Evolutionary conservation across 1,140 invertebrate genomes (phyloP).

Genomic region (Callitettix versicolor): DNA sequence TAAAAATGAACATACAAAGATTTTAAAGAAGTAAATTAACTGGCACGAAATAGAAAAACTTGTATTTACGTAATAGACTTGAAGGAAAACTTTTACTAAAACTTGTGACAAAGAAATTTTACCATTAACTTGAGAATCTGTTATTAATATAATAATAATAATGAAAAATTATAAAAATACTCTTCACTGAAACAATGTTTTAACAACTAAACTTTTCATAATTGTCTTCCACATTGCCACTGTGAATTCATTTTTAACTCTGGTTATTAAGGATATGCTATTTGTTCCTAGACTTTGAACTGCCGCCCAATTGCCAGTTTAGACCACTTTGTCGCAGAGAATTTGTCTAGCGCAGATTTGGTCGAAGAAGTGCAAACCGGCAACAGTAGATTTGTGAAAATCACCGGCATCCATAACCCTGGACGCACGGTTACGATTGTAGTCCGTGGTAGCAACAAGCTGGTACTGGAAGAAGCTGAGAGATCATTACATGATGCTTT

Average conservation of each 20-base stretch:
- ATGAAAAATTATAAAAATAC: too few relatives aligned
- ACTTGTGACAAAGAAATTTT: neutral
- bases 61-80: neutral
- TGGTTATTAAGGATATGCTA: neutral
- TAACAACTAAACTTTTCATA: neutral
- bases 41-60: neutral
- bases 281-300: slow-evolving; percentile 55
- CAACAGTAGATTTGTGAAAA: slow-evolving; percentile 85
- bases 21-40: too few relatives aligned
- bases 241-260: neutral
- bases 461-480: slow-evolving; percentile 90
- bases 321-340: slow-evolving; percentile 92
- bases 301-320: slow-evolving; percentile 96
- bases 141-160: neutral
- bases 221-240: neutral
- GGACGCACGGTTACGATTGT: slow-evolving; percentile 89
- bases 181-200: too few relatives aligned
- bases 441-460: slow-evolving; percentile 92
- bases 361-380: slow-evolving; percentile 91
- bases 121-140: neutral
- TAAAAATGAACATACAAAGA: too few relatives aligned
- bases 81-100: neutral
- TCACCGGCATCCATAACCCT: slow-evolving; percentile 79
- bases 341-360: slow-evolving; percentile 82
- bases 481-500: slow-evolving; percentile 96